Conservation (phyloP, 2,797 vertebrate genomes). For the Sphaeramia orbicularis region DNA sequence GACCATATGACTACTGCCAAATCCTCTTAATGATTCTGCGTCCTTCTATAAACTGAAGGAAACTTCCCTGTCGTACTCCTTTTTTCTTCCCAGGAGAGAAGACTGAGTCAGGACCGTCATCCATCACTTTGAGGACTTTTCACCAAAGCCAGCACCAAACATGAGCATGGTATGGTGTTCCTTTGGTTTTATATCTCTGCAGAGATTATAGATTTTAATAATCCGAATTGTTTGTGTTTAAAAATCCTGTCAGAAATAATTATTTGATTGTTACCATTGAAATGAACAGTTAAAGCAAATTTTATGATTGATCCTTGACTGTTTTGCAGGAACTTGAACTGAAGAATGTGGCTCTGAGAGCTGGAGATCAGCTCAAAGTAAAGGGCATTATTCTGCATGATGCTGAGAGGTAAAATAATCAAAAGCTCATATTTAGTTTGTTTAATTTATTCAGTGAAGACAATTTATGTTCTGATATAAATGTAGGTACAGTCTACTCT, state of each 20-base stretch:
- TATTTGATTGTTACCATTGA: background rate
- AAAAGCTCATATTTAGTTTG: background rate
- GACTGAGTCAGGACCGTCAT: background rate
- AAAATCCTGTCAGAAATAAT: background rate
- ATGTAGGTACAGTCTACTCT: accelerated
- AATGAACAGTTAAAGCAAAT: background rate
- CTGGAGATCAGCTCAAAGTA: conserved; percentile 85
- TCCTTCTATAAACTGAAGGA: conserved; percentile 11
- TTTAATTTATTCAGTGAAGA: background rate
- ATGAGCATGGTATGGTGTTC: conserved; percentile 66
- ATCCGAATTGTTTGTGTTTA: background rate
- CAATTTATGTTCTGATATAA: background rate
- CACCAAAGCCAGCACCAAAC: conserved; percentile 23
- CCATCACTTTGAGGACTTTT: conserved; percentile 21
- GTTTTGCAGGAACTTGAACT: conserved; percentile 85
- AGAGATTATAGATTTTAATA: background rate
- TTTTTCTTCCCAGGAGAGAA: conserved; percentile 3
- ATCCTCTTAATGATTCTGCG: background rate
- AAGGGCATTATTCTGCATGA: conserved; percentile 83
- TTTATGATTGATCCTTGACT: conserved; percentile 4
- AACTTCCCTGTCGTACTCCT: background rate
- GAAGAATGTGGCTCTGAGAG: conserved; percentile 81
- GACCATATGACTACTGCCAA: background rate
- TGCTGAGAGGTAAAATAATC: conserved; percentile 69
- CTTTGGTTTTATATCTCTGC: background rate